Base-by-base conservation (phyloP, 2,888 invertebrate species). In the Macaria notata region DNA sequence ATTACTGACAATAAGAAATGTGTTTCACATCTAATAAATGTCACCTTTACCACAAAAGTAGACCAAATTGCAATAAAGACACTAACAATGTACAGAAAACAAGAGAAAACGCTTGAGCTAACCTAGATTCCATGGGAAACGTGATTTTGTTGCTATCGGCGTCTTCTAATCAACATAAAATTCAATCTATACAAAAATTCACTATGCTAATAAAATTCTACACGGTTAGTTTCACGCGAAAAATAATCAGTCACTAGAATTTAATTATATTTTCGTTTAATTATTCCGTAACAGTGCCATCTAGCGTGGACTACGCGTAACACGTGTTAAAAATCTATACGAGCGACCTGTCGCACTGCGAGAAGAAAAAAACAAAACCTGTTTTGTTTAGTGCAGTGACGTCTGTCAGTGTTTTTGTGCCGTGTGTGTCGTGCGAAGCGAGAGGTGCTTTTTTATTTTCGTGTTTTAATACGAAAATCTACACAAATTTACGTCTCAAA, bases 351-450 rank as follows among this genome's bases (percentile, higher is more conserved):
- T 63, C 61, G 54, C 51, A 36, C 31, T 9, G 31, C 61, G 71
- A 69, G 69, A 76, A 68, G 73, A 73, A 74, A 78, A 81, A 82
- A 81, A 75, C 72, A 75, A 80, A 88, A 88, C 88, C 87, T 82
- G 86, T 86, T 85, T 84, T 82, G 86, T 86, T 85, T 84, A 78
- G 79, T 81, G 64, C 71, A 75, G 74, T 90, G 89, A 88, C 88
- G 88, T 86, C 76, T 78, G 55, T 53, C 68, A 65, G 73, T 88
- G 86, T 86, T 87, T 88, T 84, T 87, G 78, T 84, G 83, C 75
- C 77, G 81, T 74, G 76, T 74, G 76, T 74, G 75, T 73, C 71
- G 75, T 75, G 70, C 64, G 60, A 62, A 66, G 66, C 58, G 42
- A 60, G 51, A 57, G 52, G 58, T 66, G 63, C 62, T 62, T 55